These are phyloP conservation scores for Episyrphus balteatus DNA, from an alignment of 1,140 invertebrate genomes.

Conservation along the genomic window DNA sequence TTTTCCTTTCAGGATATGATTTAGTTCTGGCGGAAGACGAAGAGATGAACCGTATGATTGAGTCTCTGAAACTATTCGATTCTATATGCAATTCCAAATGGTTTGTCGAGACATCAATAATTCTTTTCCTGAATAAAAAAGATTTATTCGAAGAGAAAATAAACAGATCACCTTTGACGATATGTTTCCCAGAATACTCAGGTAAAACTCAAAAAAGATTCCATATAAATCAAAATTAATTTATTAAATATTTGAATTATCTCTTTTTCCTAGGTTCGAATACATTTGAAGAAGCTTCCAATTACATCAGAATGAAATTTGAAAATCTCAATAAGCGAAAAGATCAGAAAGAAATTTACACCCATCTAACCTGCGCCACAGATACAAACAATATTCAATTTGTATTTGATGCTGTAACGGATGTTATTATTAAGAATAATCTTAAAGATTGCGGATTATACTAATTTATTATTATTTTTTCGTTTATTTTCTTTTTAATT, in stretches of 20 bases:
- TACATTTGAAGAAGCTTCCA: conserved; percentile 74
- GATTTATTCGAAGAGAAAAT: conserved; percentile 94
- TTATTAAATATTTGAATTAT: conserved; percentile 3
- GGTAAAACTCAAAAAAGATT: conserved; percentile 42
- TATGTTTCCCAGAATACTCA: conserved; percentile 90
- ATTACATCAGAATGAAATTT: conserved; percentile 83
- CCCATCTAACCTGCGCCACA: conserved; percentile 85
- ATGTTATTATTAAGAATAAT: conserved; percentile 90
- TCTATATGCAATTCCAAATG: conserved; percentile 97
- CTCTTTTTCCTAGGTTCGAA: conserved; percentile 53
- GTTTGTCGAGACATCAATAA: conserved; percentile 97
- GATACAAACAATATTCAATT: conserved; percentile 87
- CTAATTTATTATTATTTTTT: conserved; percentile 13
- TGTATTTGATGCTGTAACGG: conserved; percentile 84
- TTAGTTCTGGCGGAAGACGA: conserved; percentile 93
- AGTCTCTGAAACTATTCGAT: conserved; percentile 91
- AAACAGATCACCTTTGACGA: conserved; percentile 77
- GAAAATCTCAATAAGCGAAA: conserved; percentile 78
- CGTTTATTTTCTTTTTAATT: too few species aligned
- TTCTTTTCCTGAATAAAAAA: conserved; percentile 93
- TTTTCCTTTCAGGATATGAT: conserved; percentile 64
- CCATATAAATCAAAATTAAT: conserved; percentile 1
- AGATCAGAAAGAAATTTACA: conserved; percentile 84
- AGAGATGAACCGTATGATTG: conserved; percentile 85
- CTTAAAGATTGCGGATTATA: conserved; percentile 78